A percentile compares a stretch with the other conserved stretches of the same genome.
phyloP scores from a whole-genome alignment of 2,113 vertebrate species.

The Seriola quinqueradiata region DNA sequence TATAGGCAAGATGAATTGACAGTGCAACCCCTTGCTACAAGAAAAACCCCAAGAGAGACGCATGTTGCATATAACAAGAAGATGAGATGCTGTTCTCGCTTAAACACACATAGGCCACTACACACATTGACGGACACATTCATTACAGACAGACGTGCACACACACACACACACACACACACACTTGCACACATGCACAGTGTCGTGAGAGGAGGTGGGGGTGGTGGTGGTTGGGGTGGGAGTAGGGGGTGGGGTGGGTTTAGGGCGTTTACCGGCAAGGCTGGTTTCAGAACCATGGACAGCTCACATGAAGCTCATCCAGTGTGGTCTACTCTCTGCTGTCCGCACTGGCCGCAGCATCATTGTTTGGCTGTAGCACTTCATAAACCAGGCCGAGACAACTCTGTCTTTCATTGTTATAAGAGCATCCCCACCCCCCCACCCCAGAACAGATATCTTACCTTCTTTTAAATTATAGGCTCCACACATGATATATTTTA shows the following conservation, averaged over 20 bases:
- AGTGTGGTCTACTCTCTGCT: constrained; percentile 28
- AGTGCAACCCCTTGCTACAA: constrained; percentile 58
- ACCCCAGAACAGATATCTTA: background rate
- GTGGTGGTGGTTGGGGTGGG: constrained; percentile 3
- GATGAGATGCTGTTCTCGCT: constrained; percentile 2
- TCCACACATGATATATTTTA: background rate
- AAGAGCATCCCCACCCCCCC: background rate
- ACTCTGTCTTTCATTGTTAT: background rate
- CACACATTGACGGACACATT: constrained; percentile 2
- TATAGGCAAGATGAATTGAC: constrained; percentile 60
- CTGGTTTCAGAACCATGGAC: constrained; percentile 84
- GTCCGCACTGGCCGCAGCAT: constrained; percentile 37
- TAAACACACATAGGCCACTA: constrained; percentile 4
- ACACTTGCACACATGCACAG: constrained; percentile 51
- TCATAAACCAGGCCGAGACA: constrained; percentile 13
- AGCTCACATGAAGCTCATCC: constrained; percentile 75
- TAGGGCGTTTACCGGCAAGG: constrained; percentile 84
- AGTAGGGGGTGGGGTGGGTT: constrained; percentile 21
- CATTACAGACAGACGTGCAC: constrained; percentile 13
- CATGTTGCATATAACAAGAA: constrained; percentile 54
- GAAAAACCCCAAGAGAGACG: constrained; percentile 57
- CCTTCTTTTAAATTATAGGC: background rate
- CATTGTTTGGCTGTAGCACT: constrained; percentile 14
- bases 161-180: constrained; percentile 7
- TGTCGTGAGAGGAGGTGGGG: constrained; percentile 68